A percentile compares a stretch with the other conserved stretches of the same genome.
These are phyloP conservation scores for Crotalus horridus DNA, from an alignment of 2,113 vertebrate species.

Conservation along the genomic window DNA sequence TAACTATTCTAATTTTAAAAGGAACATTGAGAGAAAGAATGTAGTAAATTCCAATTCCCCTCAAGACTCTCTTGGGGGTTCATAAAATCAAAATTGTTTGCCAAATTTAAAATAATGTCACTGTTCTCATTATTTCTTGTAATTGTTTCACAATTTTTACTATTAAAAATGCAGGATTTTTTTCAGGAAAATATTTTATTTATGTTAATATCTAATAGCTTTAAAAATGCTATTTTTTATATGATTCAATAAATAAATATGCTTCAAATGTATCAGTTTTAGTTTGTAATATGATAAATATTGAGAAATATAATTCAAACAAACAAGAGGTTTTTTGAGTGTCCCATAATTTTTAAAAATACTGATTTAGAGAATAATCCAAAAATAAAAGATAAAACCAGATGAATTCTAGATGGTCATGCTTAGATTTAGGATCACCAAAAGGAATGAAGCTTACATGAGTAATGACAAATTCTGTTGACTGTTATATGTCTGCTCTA, in stretches of 20 bases:
- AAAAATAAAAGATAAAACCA: neutral
- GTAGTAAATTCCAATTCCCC: constrained; percentile 23
- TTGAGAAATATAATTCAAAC: neutral
- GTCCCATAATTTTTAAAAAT: neutral
- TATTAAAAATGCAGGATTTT: neutral
- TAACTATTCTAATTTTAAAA: constrained; percentile 33
- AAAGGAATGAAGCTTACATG: neutral
- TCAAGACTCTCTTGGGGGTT: neutral
- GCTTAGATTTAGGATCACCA: neutral
- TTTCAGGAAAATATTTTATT: neutral
- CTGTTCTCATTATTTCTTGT: neutral
- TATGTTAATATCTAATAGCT: neutral
- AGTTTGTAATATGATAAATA: neutral
- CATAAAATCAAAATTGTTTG: neutral
- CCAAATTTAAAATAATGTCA: neutral
- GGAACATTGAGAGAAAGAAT: constrained; percentile 16
- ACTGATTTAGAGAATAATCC: neutral
- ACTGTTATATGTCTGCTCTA: neutral
- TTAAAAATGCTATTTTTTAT: neutral
- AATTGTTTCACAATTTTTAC: neutral
- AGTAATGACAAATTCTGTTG: neutral
- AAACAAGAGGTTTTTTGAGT: neutral
- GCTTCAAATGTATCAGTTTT: neutral
- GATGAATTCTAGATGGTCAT: neutral
- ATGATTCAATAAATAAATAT: neutral